Percentiles rank a stretch among this genome's conserved stretches.
These are phyloP conservation scores for Actenoides lindsayi DNA, from an alignment of 2,113 vertebrate species.

Conservation along the genomic window DNA sequence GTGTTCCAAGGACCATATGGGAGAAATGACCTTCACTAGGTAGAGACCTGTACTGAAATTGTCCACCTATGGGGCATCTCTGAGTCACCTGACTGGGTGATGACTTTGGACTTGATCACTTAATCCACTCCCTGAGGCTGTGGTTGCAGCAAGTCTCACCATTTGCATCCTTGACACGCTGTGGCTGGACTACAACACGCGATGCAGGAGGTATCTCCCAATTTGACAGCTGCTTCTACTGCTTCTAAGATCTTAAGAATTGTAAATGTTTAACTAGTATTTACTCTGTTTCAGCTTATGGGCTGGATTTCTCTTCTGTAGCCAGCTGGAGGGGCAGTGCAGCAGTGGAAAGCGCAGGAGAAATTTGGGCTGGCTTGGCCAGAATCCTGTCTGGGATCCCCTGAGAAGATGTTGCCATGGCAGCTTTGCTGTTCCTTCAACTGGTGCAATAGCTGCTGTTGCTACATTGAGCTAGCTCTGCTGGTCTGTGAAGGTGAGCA, in stretches of 20 bases:
- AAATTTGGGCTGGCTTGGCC: conserved; percentile 22
- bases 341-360: not conserved
- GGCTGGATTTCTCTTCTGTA: conserved; percentile 3
- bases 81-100: not conserved
- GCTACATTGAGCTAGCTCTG: conserved; percentile 13
- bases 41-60: not conserved
- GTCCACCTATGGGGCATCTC: not conserved
- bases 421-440: conserved; percentile 32
- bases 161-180: not conserved
- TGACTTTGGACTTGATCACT: not conserved
- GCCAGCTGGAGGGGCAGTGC: conserved; percentile 20
- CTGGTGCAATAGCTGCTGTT: conserved; percentile 19
- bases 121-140: not conserved
- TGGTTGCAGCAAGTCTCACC: not conserved
- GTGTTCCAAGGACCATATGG: not conserved
- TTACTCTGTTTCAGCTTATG: not conserved
- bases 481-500: conserved; percentile 56
- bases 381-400: not conserved
- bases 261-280: conserved; percentile 26
- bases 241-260: not conserved
- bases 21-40: not conserved
- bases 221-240: not conserved
- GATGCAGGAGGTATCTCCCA: not conserved
- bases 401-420: not conserved
- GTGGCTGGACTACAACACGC: accelerated